A percentile compares a stretch with the other conserved stretches of the same genome.
phyloP scores from a whole-genome alignment of 2,113 vertebrate genomes.

The Deroptyus accipitrinus region DNA sequence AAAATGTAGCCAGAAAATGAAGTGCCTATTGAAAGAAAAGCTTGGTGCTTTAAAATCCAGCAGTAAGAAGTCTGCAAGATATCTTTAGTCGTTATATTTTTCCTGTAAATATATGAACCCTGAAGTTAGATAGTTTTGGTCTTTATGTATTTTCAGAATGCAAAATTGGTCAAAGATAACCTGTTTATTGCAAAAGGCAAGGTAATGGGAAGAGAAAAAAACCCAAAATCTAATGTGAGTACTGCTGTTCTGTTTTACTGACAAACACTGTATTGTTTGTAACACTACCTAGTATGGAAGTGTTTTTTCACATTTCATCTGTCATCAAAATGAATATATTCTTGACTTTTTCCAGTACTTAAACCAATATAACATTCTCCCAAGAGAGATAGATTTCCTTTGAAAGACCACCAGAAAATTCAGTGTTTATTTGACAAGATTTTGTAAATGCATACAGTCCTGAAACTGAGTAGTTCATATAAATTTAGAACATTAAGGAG shows the following conservation, averaged over 20 bases:
- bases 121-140: neutral
- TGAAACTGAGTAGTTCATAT: neutral
- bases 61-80: neutral
- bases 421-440: neutral
- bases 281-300: neutral
- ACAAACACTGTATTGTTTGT: neutral
- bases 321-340: neutral
- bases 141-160: neutral
- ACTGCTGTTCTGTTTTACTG: neutral
- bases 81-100: neutral
- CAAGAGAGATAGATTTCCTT: neutral
- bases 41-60: neutral
- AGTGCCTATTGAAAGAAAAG: neutral
- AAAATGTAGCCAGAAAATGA: neutral
- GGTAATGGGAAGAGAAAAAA: neutral
- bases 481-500: neutral
- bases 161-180: neutral
- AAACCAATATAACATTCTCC: neutral
- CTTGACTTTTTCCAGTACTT: neutral
- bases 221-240: neutral
- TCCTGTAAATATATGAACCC: neutral
- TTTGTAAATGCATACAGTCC: neutral
- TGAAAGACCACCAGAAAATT: neutral
- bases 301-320: conserved; percentile 21
- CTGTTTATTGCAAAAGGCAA: neutral